phyloP scores from a whole-genome alignment of 1,140 invertebrate species.

The Tetragnatha versicolor region DNA sequence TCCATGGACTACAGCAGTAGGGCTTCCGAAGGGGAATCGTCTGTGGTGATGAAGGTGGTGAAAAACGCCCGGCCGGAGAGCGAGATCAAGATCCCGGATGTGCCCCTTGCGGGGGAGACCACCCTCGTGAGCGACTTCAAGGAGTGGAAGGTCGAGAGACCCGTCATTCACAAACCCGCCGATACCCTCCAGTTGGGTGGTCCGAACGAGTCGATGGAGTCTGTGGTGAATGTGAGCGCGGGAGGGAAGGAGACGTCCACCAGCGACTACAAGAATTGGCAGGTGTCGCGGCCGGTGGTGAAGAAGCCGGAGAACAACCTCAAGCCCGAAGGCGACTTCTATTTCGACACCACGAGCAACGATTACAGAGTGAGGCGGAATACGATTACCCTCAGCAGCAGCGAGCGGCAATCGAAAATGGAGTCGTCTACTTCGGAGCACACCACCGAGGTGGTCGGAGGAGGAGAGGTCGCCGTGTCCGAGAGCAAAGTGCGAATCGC shows the following conservation, averaged over 20 bases:
- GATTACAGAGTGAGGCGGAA: background rate
- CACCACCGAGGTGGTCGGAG: too few species aligned
- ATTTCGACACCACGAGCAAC: conserved; percentile 11
- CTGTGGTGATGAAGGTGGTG: background rate
- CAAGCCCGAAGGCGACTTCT: background rate
- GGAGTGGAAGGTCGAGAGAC: conserved; percentile 44
- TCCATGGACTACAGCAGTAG: conserved; percentile 35
- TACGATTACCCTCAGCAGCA: too few species aligned
- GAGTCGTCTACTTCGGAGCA: too few species aligned
- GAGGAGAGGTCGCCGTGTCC: too few species aligned
- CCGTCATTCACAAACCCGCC: conserved; percentile 4
- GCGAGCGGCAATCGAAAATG: background rate
- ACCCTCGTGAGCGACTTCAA: conserved; percentile 36
- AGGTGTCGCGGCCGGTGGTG: conserved; percentile 13
- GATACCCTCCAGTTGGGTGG: conserved; percentile 11
- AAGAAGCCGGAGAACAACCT: conserved; percentile 19
- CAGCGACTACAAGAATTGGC: conserved; percentile 26
- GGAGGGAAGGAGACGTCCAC: background rate
- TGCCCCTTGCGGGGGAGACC: conserved; percentile 30
- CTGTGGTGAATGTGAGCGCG: background rate
- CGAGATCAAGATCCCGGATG: conserved; percentile 31
- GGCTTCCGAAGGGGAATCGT: background rate
- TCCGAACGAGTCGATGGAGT: background rate
- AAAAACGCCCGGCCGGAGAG: conserved; percentile 21
- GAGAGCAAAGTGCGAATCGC: too few species aligned